These are phyloP conservation scores for Abscondita cerata DNA, from an alignment of 2,888 invertebrate genomes.

Conservation along the genomic window DNA sequence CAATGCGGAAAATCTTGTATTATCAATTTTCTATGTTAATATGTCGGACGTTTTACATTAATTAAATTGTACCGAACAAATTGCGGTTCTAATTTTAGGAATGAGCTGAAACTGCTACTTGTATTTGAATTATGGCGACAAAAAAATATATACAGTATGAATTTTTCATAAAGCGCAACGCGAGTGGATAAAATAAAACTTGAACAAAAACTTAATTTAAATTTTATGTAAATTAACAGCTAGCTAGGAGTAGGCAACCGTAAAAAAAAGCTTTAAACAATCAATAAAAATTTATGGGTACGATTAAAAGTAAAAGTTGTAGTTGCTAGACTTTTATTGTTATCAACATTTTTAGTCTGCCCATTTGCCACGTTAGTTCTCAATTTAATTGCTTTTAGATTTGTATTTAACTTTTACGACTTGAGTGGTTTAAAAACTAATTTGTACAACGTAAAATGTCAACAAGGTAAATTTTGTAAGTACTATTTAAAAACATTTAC, in stretches of 20 bases:
- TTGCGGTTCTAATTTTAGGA: no score
- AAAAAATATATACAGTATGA: no score
- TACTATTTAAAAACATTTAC: constrained; percentile 1
- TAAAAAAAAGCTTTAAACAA: constrained; percentile 9
- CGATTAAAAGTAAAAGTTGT: constrained; percentile 6
- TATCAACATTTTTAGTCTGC: constrained; percentile 9
- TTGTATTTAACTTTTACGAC: constrained; percentile 10
- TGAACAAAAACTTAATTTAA: constrained; percentile 5
- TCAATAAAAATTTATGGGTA: constrained; percentile 6
- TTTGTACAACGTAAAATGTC: constrained; percentile 9
- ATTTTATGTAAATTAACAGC: constrained; percentile 4
- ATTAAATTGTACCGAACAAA: no score
- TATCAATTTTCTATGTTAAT: no score
- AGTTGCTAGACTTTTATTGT: constrained; percentile 2
- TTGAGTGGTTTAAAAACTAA: constrained; percentile 9
- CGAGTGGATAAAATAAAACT: background rate
- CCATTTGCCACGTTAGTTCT: constrained; percentile 5
- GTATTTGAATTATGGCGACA: no score
- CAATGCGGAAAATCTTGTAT: no score
- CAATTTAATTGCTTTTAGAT: constrained; percentile 5
- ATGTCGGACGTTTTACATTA: no score
- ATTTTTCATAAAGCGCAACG: no score
- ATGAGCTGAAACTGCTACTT: no score
- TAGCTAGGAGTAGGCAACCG: background rate
- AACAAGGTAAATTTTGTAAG: background rate